Evolutionary conservation across 2,797 vertebrate genomes (phyloP).

Genomic region (Etheostoma nigrum): DNA sequence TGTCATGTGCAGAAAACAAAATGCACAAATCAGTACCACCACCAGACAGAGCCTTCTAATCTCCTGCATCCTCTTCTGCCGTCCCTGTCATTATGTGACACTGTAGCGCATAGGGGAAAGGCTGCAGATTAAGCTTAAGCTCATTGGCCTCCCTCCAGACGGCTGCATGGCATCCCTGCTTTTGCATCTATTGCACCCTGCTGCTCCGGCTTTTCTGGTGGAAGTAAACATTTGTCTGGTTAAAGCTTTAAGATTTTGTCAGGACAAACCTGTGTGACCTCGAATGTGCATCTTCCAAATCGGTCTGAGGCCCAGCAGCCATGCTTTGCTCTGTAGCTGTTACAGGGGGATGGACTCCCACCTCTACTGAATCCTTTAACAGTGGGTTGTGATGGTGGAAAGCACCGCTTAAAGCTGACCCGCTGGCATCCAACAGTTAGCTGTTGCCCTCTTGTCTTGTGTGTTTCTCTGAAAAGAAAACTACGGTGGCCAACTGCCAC

Average conservation of each 20-base stretch:
- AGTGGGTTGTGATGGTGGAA: slow-evolving; percentile 26
- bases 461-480: slow-evolving; percentile 26
- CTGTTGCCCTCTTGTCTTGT: slow-evolving; percentile 24
- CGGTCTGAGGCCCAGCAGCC: slow-evolving; percentile 29
- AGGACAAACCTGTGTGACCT: slow-evolving; percentile 49
- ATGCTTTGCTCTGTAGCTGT: slow-evolving; percentile 37
- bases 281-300: slow-evolving; percentile 51
- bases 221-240: slow-evolving; percentile 41
- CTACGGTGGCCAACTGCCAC: no score
- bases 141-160: slow-evolving; percentile 39
- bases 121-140: slow-evolving; percentile 44
- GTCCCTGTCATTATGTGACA: slow-evolving; percentile 29
- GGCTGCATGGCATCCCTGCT: slow-evolving; percentile 4
- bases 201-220: slow-evolving; percentile 20
- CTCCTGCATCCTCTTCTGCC: slow-evolving; percentile 23
- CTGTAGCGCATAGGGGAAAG: neutral
- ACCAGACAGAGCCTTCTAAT: neutral
- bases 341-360: slow-evolving; percentile 20
- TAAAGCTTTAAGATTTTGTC: slow-evolving; percentile 38
- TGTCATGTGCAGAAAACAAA: slow-evolving; percentile 8
- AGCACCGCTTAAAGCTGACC: slow-evolving; percentile 35
- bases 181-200: slow-evolving; percentile 29
- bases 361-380: slow-evolving; percentile 37
- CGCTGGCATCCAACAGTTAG: slow-evolving; percentile 29
- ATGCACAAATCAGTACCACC: neutral